Base-by-base conservation (phyloP, 1,140 invertebrate species). In the Diachasmimorpha longicaudata region DNA sequence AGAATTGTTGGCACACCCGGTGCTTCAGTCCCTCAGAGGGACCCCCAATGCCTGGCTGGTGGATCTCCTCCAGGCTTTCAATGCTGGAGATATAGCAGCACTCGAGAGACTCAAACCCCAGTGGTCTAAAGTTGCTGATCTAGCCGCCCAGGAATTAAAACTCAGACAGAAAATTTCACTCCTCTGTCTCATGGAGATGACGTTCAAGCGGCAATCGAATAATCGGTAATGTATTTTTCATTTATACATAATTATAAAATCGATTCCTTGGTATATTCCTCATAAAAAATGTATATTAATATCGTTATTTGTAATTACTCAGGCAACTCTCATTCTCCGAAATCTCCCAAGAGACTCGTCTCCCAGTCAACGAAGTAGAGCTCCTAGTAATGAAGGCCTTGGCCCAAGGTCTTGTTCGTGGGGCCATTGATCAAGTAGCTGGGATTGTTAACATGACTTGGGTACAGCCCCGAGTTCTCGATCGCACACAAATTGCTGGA, bases 381-480 rank as follows among this genome's bases (percentile, higher is more conserved):
- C 90, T 98, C 75, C 90, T 99, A 11, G 96, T 99, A 1, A 99
- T 99, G 98, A 98, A 99, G 89, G 98, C 98, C 0, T 86, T 99
- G 31, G 96, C 97, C n/a, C 93, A 99, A 80, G 96, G 95, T 58
- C 91, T 99, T 0, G 96, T 99, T 3, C 93, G 94, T 77, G 98
- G 98, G 14, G 94, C 94, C 66, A 99, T 99, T 81, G 98, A 99
- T 91, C 96, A 99, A 90, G 97, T 99, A 3, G 92, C 93, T 16
- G 88, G 91, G 72, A 93, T 90, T 77, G 93, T 96, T 5, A 92
- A 94, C 79, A 93, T 96, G 90, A 94, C 93, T n/a, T 88, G 89
- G 89, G 95, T 98, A 19, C 97, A 98, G 86, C 97, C 97, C 0
- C 91, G 97, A 79, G 97, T 98, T 9, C 88, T 98, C 1, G 94